Conservation (phyloP, 53 echinoderm and acorn worm species). For the Pentamera pediparva region DNA sequence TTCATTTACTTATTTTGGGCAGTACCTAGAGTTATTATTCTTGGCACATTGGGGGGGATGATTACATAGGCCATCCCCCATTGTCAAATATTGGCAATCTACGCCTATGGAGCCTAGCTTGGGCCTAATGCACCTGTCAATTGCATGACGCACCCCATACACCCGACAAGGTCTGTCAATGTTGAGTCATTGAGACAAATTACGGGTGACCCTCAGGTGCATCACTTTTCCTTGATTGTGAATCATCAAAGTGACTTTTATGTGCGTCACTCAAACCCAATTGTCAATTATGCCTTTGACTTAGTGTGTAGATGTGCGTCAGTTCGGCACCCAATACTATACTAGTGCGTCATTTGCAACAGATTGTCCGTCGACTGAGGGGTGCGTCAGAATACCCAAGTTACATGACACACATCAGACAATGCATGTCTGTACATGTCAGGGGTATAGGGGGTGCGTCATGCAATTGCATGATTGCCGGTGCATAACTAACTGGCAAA, state of each 20-base stretch:
- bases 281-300: neutral
- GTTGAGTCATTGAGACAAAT: neutral
- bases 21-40: no score
- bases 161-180: neutral
- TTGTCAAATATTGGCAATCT: no score
- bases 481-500: no score
- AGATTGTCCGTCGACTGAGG: no score
- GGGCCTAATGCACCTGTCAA: no score
- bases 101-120: neutral
- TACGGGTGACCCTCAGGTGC: neutral
- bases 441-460: no score
- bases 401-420: neutral
- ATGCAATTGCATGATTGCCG: no score
- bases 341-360: neutral
- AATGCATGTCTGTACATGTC: no score
- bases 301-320: neutral
- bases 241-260: neutral
- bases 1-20: no score
- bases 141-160: no score
- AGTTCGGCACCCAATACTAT: neutral
- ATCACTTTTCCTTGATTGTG: neutral
- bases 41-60: no score
- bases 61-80: no score
- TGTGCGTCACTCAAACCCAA: neutral
- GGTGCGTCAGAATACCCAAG: neutral